Evolutionary conservation across 2,888 invertebrate genomes (phyloP).

Genomic region (Microchrysa polita): DNA sequence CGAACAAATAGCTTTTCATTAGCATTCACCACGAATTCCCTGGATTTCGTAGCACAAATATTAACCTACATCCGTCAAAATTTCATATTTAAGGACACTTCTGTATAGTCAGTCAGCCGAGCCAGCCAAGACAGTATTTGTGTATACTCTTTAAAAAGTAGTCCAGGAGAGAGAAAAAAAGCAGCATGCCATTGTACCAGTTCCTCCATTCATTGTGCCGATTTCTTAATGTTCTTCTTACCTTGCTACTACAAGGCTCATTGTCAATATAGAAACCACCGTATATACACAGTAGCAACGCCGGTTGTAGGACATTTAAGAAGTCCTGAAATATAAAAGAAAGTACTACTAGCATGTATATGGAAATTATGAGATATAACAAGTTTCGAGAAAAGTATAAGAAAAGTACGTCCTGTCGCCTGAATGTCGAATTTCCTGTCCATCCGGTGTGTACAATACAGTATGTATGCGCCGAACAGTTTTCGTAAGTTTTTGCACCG

Average conservation of each 20-base stretch:
- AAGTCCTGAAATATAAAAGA: background rate
- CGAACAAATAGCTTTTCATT: too few relatives aligned
- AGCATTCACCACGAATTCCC: too few relatives aligned
- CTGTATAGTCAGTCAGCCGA: too few relatives aligned
- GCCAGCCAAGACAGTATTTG: background rate
- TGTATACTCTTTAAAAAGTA: too few relatives aligned
- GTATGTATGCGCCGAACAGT: background rate
- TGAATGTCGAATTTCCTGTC: conserved; percentile 38
- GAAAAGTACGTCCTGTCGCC: conserved; percentile 33
- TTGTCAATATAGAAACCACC: background rate
- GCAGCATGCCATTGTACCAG: background rate
- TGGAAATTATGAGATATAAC: background rate
- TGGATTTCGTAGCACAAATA: background rate
- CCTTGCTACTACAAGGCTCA: background rate
- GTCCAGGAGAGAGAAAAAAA: too few relatives aligned
- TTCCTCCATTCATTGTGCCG: background rate
- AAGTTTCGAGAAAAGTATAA: conserved; percentile 20
- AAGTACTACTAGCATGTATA: too few relatives aligned
- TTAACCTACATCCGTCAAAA: conserved; percentile 11
- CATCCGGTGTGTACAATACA: background rate
- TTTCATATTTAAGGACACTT: background rate
- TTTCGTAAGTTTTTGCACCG: background rate
- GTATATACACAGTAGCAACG: too few relatives aligned
- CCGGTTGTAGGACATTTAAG: conserved; percentile 1
- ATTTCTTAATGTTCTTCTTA: background rate